Percentiles rank a stretch among this genome's conserved stretches.
These are phyloP conservation scores for Theretra japonica DNA, from an alignment of 2,888 invertebrate species.

Conservation along the genomic window DNA sequence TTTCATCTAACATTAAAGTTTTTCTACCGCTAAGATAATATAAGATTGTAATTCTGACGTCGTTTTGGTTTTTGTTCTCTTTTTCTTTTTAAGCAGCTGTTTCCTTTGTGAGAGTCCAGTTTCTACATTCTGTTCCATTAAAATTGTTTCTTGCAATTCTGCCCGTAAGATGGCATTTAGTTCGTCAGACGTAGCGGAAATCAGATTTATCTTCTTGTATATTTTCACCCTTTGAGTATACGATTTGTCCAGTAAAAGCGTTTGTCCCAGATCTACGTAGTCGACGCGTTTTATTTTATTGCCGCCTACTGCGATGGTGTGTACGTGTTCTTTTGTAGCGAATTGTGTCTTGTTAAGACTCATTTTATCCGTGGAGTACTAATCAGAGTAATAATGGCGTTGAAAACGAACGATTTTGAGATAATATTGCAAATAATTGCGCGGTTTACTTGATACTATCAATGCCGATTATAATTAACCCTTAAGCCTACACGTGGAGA, in stretches of 20 bases:
- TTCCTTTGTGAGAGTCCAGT: neutral
- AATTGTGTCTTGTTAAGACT: neutral
- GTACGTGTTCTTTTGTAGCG: neutral
- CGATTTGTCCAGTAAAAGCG: neutral
- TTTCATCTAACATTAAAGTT: neutral
- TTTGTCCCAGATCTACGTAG: conserved; percentile 7
- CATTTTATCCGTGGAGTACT: neutral
- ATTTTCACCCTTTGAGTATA: conserved; percentile 6
- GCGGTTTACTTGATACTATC: too few species aligned
- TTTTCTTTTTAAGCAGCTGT: neutral
- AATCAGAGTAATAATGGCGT: too few species aligned
- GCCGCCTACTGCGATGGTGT: conserved; percentile 1
- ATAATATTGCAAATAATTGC: too few species aligned
- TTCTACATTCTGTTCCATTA: neutral
- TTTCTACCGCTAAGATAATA: neutral
- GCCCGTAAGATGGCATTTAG: neutral
- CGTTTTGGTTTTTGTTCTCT: neutral
- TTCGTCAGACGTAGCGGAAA: conserved; percentile 2
- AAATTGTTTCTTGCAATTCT: neutral
- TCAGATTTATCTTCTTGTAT: conserved; percentile 1
- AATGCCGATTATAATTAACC: too few species aligned
- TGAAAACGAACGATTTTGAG: too few species aligned
- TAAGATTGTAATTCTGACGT: neutral
- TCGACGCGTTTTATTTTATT: conserved; percentile 14
- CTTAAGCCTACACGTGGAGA: too few species aligned